phyloP scores from a whole-genome alignment of 2,888 invertebrate genomes.

The Leucoma salicis region DNA sequence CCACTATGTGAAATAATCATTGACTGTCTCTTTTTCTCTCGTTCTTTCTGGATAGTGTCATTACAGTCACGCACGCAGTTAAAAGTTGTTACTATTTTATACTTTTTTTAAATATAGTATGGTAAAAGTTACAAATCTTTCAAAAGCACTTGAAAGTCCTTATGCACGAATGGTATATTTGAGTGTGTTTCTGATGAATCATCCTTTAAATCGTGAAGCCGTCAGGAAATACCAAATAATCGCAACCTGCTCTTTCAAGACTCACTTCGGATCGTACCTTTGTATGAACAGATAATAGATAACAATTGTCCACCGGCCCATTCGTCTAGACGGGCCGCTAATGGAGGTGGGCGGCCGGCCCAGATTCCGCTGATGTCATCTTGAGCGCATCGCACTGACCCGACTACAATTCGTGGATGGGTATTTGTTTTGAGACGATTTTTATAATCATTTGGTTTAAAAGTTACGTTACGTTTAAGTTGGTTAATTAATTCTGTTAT shows the following conservation, averaged over 20 bases:
- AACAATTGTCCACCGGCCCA: constrained; percentile 37
- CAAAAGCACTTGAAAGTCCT: background rate
- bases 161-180: background rate
- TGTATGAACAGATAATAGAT: constrained; percentile 27
- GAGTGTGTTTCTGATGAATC: constrained; percentile 10
- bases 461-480: too few relatives aligned
- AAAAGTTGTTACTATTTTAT: too few relatives aligned
- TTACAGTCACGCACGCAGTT: too few relatives aligned
- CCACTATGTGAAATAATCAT: too few relatives aligned
- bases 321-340: constrained; percentile 50
- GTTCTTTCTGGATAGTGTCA: too few relatives aligned
- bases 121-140: too few relatives aligned
- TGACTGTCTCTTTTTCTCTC: too few relatives aligned
- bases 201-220: constrained; percentile 16
- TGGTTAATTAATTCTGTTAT: too few relatives aligned
- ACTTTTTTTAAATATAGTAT: too few relatives aligned
- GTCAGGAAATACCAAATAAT: constrained; percentile 22
- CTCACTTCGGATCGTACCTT: constrained; percentile 3
- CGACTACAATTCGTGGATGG: constrained; percentile 4
- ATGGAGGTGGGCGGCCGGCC: constrained; percentile 66
- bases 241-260: constrained; percentile 7
- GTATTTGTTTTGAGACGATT: background rate
- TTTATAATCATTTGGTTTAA: background rate
- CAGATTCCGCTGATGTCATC: constrained; percentile 61
- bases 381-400: constrained; percentile 35